Percentiles rank a stretch among this genome's conserved stretches.
Conservation (phyloP, 2,797 vertebrate species). For the Euthynnus affinis region DNA sequence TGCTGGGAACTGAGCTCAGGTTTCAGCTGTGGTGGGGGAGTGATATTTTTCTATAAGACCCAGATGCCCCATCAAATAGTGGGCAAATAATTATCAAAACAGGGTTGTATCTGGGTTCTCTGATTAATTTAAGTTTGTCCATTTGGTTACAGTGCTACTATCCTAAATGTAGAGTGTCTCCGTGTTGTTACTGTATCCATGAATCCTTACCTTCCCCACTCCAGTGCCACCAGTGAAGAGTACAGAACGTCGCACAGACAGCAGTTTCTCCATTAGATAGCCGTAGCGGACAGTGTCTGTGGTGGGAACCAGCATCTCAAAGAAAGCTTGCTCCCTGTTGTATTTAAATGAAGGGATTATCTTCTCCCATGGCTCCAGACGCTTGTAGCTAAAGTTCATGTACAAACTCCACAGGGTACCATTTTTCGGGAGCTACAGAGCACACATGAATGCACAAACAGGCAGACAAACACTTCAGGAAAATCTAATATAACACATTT, state of each 20-base stretch:
- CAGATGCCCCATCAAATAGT: neutral
- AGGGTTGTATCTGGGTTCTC: neutral
- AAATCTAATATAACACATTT: neutral
- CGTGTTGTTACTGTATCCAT: neutral
- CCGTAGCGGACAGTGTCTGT: slow-evolving; percentile 91
- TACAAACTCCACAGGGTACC: slow-evolving; percentile 88
- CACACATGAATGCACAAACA: slow-evolving; percentile 12
- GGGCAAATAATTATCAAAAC: neutral
- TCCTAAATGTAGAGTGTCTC: neutral
- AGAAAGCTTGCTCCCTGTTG: slow-evolving; percentile 86
- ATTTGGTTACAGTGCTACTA: neutral
- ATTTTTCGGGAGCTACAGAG: slow-evolving; percentile 84
- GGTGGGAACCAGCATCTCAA: slow-evolving; percentile 93
- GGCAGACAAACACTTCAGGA: neutral
- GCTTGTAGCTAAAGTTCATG: slow-evolving; percentile 87
- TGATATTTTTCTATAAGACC: neutral
- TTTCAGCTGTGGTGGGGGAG: neutral
- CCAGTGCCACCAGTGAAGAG: slow-evolving; percentile 91
- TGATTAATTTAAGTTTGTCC: neutral
- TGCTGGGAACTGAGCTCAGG: neutral
- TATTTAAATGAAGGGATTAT: slow-evolving; percentile 90
- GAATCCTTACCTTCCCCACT: slow-evolving; percentile 89
- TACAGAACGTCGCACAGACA: slow-evolving; percentile 88
- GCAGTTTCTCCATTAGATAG: slow-evolving; percentile 92
- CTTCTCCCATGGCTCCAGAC: slow-evolving; percentile 88